Percentiles rank a stretch among this genome's conserved stretches.
These are phyloP conservation scores for Litoditis marina DNA, from an alignment of 2,888 invertebrate species.

Conservation along the genomic window DNA sequence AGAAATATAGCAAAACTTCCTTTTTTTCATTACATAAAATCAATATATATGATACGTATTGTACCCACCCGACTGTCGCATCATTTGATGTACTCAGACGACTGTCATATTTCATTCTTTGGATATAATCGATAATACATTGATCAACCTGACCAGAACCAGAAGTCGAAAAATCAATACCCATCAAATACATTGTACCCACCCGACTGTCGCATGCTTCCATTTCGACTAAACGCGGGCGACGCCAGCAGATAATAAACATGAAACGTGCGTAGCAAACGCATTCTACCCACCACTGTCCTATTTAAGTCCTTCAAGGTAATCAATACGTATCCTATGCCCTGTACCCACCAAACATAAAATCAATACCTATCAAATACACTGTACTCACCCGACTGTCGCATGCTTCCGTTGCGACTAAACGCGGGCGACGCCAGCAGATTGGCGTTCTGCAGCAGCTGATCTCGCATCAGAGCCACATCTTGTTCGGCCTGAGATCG, in stretches of 20 bases:
- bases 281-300: too few relatives aligned
- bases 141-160: too few relatives aligned
- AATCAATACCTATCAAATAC: neutral
- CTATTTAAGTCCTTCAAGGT: too few relatives aligned
- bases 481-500: conserved; percentile 38
- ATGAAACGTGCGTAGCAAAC: neutral
- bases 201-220: neutral
- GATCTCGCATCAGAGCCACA: conserved; percentile 48
- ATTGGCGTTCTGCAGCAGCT: conserved; percentile 51
- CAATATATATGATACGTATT: too few relatives aligned
- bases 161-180: too few relatives aligned
- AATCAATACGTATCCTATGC: too few relatives aligned
- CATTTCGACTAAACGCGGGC: conserved; percentile 31
- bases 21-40: too few relatives aligned
- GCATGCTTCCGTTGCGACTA: conserved; percentile 19
- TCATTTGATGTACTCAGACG: neutral
- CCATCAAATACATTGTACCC: neutral
- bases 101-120: too few relatives aligned
- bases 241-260: conserved; percentile 37
- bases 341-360: too few relatives aligned
- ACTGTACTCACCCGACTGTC: neutral
- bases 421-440: conserved; percentile 45
- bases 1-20: too few relatives aligned
- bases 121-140: too few relatives aligned
- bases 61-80: neutral